Base-by-base conservation (phyloP, 2,888 invertebrate genomes). In the Heliothis peltigera region DNA sequence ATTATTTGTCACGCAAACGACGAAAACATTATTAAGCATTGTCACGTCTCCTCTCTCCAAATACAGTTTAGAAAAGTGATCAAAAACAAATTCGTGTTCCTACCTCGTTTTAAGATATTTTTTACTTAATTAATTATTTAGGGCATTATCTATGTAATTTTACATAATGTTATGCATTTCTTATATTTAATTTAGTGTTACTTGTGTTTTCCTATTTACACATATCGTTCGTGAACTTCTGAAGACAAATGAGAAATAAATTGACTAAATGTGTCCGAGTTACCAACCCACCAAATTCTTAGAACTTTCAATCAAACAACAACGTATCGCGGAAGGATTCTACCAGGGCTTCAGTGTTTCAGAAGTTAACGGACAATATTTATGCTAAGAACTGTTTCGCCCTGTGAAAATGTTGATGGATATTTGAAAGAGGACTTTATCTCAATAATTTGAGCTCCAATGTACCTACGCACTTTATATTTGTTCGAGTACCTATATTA, bases 91-190 rank as follows among this genome's bases (percentile, higher is more conserved):
- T 69, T 69, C 55, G 69, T 77, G 70, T 78, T 78, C 64, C 60
- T 75, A 75, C 42, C 48, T 75, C 43, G 70, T 47, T 47, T 46
- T 77, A 74, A 64, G 54, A 61, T 61, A 58, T 55, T 64, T 60
- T 73, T 79, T 79, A 76, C 79, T 76, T 78, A 79, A 75, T 70
- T 78, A 77, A 55, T 56, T 69, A 53, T 39, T 22, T 48, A 56
- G 53, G 49, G 8, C 52, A 48, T 28, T 46, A 52, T 46, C 32
- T 70, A 51, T 60, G 21, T 53, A 48, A 56, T 52, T 42, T 18
- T 55, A 59, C 10, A 48, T 61, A 25, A 59, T 35, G 25, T 17
- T 48, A 60, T 63, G 79, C 71, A 70, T 67, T 78, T 68, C 44
- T 70, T 32, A 53, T 56, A 5, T 46, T 46, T 43, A 32, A 19